phyloP scores from a whole-genome alignment of 2,113 vertebrate species.

The Lates calcarifer region DNA sequence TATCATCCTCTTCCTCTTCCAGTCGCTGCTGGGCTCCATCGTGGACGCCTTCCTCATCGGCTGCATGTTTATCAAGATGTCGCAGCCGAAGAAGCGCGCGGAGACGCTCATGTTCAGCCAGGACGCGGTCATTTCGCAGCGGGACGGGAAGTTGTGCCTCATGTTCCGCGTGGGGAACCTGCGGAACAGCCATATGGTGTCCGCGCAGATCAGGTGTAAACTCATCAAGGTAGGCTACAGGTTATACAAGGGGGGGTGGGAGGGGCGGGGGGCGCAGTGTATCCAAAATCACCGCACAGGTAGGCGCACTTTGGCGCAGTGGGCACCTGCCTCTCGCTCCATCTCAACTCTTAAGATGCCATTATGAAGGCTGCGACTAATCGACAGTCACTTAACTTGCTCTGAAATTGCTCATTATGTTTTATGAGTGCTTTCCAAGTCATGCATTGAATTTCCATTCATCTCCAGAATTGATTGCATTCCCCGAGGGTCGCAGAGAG shows the following conservation, averaged over 20 bases:
- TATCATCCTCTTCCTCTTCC: constrained; percentile 92
- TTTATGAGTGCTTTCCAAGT: constrained; percentile 47
- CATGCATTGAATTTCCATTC: constrained; percentile 61
- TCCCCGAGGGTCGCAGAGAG: constrained; percentile 19
- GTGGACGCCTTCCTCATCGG: constrained; percentile 93
- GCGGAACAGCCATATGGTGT: constrained; percentile 94
- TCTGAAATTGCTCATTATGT: constrained; percentile 58
- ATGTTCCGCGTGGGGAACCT: constrained; percentile 94
- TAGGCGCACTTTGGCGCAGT: constrained; percentile 15
- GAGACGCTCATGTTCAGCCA: constrained; percentile 94
- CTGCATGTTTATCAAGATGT: constrained; percentile 96
- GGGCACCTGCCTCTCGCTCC: constrained; percentile 1
- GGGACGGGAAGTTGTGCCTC: constrained; percentile 91
- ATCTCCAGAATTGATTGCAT: constrained; percentile 50
- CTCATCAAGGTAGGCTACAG: constrained; percentile 87
- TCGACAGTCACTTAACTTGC: constrained; percentile 23
- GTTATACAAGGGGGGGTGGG: not conserved
- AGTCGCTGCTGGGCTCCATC: constrained; percentile 91
- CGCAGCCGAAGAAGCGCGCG: constrained; percentile 92
- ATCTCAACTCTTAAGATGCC: constrained; percentile 9
- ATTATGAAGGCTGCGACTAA: constrained; percentile 11
- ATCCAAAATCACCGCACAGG: not conserved
- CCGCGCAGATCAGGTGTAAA: constrained; percentile 93
- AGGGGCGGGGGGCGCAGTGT: not conserved
- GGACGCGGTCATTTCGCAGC: constrained; percentile 89